A percentile compares a stretch with the other conserved stretches of the same genome.
These are phyloP conservation scores for Erpornis zantholeuca DNA, from an alignment of 2,113 vertebrate genomes.

Conservation along the genomic window DNA sequence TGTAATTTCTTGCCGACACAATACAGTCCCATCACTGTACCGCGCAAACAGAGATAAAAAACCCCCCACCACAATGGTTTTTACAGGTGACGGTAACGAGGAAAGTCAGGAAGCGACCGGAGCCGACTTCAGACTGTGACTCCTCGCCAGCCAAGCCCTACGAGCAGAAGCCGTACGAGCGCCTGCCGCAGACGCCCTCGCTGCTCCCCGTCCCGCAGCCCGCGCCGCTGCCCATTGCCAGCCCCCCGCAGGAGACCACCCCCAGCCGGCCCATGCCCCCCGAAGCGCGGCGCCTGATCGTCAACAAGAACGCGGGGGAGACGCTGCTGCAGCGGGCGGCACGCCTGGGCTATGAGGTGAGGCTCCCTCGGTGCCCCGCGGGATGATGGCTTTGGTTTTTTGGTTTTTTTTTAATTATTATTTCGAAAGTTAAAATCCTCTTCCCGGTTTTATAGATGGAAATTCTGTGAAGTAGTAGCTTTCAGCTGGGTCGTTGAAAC, in stretches of 20 bases:
- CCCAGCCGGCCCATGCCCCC: conserved; percentile 92
- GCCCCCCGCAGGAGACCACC: conserved; percentile 71
- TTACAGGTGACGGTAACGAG: conserved; percentile 71
- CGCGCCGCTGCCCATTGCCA: conserved; percentile 37
- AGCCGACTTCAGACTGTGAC: conserved; percentile 75
- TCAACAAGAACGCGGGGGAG: conserved; percentile 98
- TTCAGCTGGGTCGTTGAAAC: background rate
- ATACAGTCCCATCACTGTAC: background rate
- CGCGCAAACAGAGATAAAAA: background rate
- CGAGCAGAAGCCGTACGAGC: conserved; percentile 68
- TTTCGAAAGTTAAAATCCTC: background rate
- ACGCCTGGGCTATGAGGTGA: conserved; percentile 93
- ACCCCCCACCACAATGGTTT: background rate
- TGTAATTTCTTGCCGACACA: background rate
- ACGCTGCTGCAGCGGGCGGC: conserved; percentile 95
- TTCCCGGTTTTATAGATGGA: background rate
- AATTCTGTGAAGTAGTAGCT: accelerated
- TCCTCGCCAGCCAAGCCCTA: conserved; percentile 70
- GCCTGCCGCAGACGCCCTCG: conserved; percentile 68
- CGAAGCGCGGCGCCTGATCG: conserved; percentile 91
- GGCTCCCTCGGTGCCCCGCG: background rate
- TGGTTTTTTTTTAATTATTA: too few relatives aligned
- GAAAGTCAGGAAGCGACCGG: conserved; percentile 75
- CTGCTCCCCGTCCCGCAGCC: conserved; percentile 67
- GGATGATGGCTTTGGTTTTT: background rate